These are phyloP conservation scores for Puntigrus tetrazona DNA, from an alignment of 2,113 vertebrate genomes.

Conservation along the genomic window DNA sequence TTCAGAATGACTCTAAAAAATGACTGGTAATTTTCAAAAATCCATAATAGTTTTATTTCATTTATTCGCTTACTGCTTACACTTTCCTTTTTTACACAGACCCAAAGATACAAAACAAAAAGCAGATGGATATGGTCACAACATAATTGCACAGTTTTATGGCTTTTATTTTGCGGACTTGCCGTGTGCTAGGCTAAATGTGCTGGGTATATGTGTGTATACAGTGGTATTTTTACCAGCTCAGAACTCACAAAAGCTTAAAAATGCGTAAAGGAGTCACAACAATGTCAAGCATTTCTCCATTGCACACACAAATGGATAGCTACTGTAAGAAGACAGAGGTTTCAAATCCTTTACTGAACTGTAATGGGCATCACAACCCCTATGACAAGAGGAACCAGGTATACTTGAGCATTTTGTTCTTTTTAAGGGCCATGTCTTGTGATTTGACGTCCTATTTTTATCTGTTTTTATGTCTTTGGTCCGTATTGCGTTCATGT, in stretches of 20 bases:
- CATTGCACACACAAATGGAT: neutral
- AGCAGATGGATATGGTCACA: neutral
- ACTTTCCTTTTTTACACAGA: neutral
- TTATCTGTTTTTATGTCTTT: neutral
- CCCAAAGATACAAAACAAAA: neutral
- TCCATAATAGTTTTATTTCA: too few species aligned
- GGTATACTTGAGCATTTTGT: neutral
- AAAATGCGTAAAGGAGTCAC: neutral
- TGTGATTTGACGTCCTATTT: neutral
- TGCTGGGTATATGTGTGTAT: neutral
- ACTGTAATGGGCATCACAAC: neutral
- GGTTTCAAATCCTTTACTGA: neutral
- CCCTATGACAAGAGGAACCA: neutral
- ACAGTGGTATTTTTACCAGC: neutral
- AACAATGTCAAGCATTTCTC: neutral
- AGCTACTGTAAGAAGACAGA: neutral
- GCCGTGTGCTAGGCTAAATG: neutral
- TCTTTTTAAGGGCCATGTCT: neutral
- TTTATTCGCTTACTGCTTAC: too few species aligned
- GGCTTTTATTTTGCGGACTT: neutral
- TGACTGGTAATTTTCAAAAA: too few species aligned
- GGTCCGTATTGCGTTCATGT: neutral
- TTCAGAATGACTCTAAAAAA: too few species aligned
- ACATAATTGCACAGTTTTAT: neutral
- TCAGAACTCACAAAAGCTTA: neutral